These are phyloP conservation scores for Acyrthosiphon pisum DNA, from an alignment of 1,140 invertebrate species.

Conservation along the genomic window DNA sequence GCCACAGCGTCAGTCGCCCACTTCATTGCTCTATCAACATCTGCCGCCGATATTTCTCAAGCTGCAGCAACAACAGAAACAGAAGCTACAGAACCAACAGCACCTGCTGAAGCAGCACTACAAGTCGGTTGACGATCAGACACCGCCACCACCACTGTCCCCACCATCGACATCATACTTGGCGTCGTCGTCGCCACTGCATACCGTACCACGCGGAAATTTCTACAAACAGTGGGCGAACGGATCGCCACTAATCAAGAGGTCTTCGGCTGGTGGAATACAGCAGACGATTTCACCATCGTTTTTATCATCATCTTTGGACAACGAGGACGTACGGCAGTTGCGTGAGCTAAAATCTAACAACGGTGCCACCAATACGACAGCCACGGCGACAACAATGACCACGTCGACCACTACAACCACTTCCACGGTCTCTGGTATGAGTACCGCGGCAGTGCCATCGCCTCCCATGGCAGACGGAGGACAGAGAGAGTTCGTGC, in stretches of 20 bases:
- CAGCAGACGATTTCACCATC: background rate
- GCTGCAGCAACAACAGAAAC: background rate
- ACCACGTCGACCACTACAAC: background rate
- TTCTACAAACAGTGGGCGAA: constrained; percentile 48
- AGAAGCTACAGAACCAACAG: background rate
- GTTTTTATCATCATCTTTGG: background rate
- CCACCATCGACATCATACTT: background rate
- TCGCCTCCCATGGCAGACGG: constrained; percentile 25
- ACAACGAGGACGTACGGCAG: constrained; percentile 33
- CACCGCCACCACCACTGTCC: background rate
- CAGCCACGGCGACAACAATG: background rate
- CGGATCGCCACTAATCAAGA: constrained; percentile 41
- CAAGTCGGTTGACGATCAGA: background rate
- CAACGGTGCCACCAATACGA: background rate
- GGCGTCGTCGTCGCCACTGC: background rate
- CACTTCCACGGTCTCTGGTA: background rate
- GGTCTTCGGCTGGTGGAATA: background rate
- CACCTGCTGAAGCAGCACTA: background rate
- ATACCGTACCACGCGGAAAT: background rate
- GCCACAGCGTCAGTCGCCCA: background rate
- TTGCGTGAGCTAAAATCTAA: background rate
- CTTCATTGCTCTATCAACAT: background rate
- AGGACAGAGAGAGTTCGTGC: constrained; percentile 38
- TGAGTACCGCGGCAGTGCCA: background rate
- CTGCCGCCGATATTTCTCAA: background rate